These are phyloP conservation scores for Caenorhabditis uteleia DNA, from an alignment of 2,888 invertebrate genomes.

Conservation along the genomic window DNA sequence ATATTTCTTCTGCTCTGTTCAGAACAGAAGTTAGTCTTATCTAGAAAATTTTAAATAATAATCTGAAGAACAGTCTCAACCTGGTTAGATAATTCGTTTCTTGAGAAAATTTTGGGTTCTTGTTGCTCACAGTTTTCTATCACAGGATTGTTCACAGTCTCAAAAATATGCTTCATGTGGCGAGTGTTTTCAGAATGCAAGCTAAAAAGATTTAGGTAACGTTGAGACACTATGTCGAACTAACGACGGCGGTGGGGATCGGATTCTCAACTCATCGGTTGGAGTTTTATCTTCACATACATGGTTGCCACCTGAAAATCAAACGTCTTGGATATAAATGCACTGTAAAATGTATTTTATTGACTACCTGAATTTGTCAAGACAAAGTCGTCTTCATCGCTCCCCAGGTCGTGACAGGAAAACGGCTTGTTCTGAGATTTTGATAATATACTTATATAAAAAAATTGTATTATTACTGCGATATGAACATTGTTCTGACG, in stretches of 20 bases:
- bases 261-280: no score
- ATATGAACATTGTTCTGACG: conserved; percentile 17
- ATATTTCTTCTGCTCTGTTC: not conserved
- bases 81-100: not conserved
- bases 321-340: not conserved
- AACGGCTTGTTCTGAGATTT: no score
- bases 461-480: no score
- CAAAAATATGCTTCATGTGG: not conserved
- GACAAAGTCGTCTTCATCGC: conserved; percentile 35
- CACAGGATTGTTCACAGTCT: not conserved
- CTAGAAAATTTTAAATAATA: no score
- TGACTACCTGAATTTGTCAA: conserved; percentile 1
- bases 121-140: no score
- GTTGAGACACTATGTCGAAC: no score
- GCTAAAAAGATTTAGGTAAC: no score
- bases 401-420: no score
- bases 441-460: no score
- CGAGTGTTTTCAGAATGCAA: not conserved
- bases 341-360: not conserved
- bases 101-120: not conserved
- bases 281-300: no score
- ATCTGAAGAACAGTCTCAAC: not conserved
- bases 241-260: no score
- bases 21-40: not conserved
- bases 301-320: not conserved